Percentiles rank a stretch among this genome's conserved stretches.
phyloP scores from a whole-genome alignment of 2,113 vertebrate genomes.

The Solenodon paradoxus region DNA sequence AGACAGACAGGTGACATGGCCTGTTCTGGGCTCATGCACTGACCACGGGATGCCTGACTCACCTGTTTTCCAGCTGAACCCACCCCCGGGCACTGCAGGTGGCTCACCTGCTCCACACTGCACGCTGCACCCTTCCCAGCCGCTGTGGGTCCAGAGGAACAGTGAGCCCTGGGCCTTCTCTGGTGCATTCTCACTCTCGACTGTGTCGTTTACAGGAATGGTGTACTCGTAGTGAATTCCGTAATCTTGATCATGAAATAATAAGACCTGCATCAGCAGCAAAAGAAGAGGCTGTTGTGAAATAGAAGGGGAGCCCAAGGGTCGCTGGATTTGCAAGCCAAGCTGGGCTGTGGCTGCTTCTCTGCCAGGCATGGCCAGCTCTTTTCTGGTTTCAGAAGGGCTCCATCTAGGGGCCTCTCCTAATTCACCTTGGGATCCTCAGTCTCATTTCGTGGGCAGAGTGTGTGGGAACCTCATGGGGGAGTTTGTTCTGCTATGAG shows the following conservation, averaged over 20 bases:
- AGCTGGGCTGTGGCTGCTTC: neutral
- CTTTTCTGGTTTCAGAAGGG: neutral
- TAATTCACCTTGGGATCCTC: neutral
- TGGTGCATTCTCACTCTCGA: conserved; percentile 82
- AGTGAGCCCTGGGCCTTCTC: conserved; percentile 87
- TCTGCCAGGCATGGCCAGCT: neutral
- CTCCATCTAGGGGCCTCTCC: neutral
- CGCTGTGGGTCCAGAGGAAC: conserved; percentile 97
- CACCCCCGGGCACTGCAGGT: neutral
- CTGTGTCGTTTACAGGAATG: conserved; percentile 90
- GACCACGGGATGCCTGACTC: neutral
- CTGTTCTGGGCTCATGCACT: neutral
- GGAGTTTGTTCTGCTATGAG: neutral
- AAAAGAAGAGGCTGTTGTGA: conserved; percentile 62
- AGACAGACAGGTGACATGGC: neutral
- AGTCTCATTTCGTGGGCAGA: fast-evolving
- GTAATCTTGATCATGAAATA: conserved; percentile 97
- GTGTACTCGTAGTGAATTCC: conserved; percentile 98
- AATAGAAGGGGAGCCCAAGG: neutral
- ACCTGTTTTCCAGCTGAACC: neutral
- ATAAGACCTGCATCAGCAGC: conserved; percentile 87
- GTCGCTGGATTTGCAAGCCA: neutral
- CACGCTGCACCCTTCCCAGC: conserved; percentile 94
- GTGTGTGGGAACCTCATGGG: no score
- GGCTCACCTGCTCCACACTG: conserved; percentile 95